A percentile compares a stretch with the other conserved stretches of the same genome.
These are phyloP conservation scores for Astreopora myriophthalma DNA, from an alignment of 64 coral and sea anemone species.

Conservation along the genomic window DNA sequence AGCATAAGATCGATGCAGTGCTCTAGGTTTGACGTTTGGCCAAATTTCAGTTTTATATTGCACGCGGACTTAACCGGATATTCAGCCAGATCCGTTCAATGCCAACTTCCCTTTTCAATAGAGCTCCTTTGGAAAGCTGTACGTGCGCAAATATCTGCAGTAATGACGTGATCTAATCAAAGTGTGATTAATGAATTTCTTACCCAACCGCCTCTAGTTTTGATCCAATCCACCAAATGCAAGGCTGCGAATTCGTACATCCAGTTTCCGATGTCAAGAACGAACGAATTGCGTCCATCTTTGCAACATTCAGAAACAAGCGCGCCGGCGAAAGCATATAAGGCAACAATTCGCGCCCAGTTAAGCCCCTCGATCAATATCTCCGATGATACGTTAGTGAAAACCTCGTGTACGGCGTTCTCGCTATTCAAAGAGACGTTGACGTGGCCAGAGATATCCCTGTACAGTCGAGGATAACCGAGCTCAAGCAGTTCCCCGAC, in stretches of 20 bases:
- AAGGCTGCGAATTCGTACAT: constrained; percentile 92
- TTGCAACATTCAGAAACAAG: constrained; percentile 79
- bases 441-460: constrained; percentile 75
- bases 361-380: constrained; percentile 88
- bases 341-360: constrained; percentile 79
- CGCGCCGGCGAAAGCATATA: constrained; percentile 80
- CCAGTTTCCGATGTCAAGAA: constrained; percentile 81
- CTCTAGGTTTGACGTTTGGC: too few relatives aligned
- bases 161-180: neutral
- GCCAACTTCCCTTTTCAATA: neutral
- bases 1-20: neutral
- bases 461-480: constrained; percentile 80
- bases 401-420: constrained; percentile 82
- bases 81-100: neutral
- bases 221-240: constrained; percentile 88
- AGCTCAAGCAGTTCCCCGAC: constrained; percentile 79
- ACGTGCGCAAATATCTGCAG: neutral
- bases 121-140: neutral
- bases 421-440: constrained; percentile 81
- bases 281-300: constrained; percentile 82
- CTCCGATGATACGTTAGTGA: constrained; percentile 82
- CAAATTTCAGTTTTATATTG: too few relatives aligned
- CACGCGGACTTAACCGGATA: too few relatives aligned
- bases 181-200: neutral
- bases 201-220: constrained; percentile 83